These are phyloP conservation scores for Muschampia plurimacula DNA, from an alignment of 2,888 invertebrate species.

Conservation along the genomic window DNA sequence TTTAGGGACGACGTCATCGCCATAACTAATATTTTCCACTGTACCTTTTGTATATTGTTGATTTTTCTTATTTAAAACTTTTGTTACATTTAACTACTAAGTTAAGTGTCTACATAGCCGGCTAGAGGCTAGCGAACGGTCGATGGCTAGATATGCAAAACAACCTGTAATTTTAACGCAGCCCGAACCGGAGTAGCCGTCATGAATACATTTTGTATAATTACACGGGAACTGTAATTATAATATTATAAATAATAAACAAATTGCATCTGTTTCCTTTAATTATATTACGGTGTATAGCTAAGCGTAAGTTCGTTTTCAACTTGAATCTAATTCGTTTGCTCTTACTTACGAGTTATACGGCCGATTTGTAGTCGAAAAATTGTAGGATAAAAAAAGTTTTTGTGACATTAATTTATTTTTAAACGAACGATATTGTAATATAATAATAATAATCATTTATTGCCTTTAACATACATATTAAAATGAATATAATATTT, in stretches of 20 bases:
- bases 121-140: conserved; percentile 43
- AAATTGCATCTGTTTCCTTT: conserved; percentile 66
- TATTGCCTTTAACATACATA: too few species aligned
- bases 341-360: background rate
- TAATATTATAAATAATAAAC: conserved; percentile 75
- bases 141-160: conserved; percentile 58
- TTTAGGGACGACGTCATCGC: conserved; percentile 63
- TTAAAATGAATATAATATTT: too few species aligned
- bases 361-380: too few species aligned
- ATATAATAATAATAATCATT: too few species aligned
- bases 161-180: conserved; percentile 49
- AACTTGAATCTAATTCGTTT: background rate
- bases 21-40: conserved; percentile 77
- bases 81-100: conserved; percentile 69
- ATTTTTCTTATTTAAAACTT: conserved; percentile 75
- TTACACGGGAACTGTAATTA: conserved; percentile 58
- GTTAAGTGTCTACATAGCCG: conserved; percentile 38
- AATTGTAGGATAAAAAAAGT: too few species aligned
- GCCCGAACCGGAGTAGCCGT: conserved; percentile 43
- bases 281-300: conserved; percentile 52
- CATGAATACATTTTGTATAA: conserved; percentile 60
- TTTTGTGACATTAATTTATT: too few species aligned
- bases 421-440: too few species aligned
- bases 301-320: background rate
- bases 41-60: conserved; percentile 75